Evolutionary conservation across 1,140 invertebrate genomes (phyloP), one percentile per base, ranked within the genome.

Genomic region (Leptonema lineaticorne): DNA sequence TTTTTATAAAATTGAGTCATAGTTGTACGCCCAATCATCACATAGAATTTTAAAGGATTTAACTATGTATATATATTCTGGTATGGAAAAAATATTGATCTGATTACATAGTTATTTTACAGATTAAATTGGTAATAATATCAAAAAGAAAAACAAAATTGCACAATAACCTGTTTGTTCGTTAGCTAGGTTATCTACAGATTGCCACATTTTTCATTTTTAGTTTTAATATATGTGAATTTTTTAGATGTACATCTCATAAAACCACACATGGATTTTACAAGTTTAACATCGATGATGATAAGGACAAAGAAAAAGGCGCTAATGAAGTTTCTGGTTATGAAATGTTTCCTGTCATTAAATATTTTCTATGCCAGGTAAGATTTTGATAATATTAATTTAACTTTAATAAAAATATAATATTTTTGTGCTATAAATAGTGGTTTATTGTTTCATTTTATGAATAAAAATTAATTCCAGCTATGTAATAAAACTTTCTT

Each of bases 201-300:
- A n/a, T n/a, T n/a, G n/a, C n/a, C n/a, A n/a, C n/a, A n/a, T n/a
- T n/a, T n/a, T n/a, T n/a, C n/a, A n/a, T n/a, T n/a, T n/a, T n/a
- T n/a, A n/a, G n/a, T 30, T 57, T 57, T 14, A 3, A 53, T 48
- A 22, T 16, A 62, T 53, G 8, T 14, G 11, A 18, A 24, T 66
- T 41, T 29, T 41, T 58, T 63, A 81, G 80, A 68, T 81, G 79
- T 37, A 82, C 81, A 1, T 82, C 81, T 0, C 83, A 84, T 71
- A 84, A 84, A 68, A 81, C 81, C 0, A 82, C 81, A 0, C 83
- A 84, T 69, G 83, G 83, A 1, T 83, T 82, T 68, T 83, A 83
- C 74, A 81, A 80, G 69, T 77, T 65, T 4, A 64, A 29, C 27
- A 30, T 63, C 0, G 60, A 64, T 26, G 57, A 73, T 1, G 70